These are phyloP conservation scores for Rotaria sp. DNA, from an alignment of 2,888 invertebrate genomes.

Conservation along the genomic window DNA sequence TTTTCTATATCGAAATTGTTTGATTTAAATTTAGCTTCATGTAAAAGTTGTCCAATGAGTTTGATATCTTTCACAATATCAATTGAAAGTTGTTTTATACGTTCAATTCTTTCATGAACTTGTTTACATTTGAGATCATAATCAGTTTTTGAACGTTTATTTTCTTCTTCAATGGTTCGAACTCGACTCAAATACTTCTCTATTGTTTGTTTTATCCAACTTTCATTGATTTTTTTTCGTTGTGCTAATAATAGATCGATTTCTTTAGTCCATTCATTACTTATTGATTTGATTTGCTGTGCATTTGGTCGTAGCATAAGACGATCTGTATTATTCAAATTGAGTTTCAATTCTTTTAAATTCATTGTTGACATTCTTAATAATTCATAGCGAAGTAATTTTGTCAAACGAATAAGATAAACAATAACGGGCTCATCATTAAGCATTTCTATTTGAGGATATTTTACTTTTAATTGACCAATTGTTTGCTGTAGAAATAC, in stretches of 20 bases:
- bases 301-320: neutral
- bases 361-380: neutral
- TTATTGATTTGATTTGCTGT: neutral
- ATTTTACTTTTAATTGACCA: neutral
- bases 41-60: neutral
- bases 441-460: neutral
- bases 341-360: neutral
- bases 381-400: neutral
- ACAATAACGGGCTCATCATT: neutral
- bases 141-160: neutral
- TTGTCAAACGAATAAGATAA: neutral
- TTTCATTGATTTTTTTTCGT: neutral
- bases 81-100: neutral
- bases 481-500: neutral
- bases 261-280: neutral
- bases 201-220: neutral
- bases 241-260: neutral
- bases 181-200: neutral
- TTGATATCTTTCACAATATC: neutral
- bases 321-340: neutral
- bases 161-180: neutral
- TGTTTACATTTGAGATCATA: neutral
- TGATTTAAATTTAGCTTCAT: neutral
- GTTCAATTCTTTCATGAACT: neutral
- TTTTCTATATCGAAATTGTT: neutral